Evolutionary conservation across 2,888 invertebrate genomes (phyloP), one percentile per base, ranked within the genome.

Genomic region (Disparrhopalites patrizii): DNA sequence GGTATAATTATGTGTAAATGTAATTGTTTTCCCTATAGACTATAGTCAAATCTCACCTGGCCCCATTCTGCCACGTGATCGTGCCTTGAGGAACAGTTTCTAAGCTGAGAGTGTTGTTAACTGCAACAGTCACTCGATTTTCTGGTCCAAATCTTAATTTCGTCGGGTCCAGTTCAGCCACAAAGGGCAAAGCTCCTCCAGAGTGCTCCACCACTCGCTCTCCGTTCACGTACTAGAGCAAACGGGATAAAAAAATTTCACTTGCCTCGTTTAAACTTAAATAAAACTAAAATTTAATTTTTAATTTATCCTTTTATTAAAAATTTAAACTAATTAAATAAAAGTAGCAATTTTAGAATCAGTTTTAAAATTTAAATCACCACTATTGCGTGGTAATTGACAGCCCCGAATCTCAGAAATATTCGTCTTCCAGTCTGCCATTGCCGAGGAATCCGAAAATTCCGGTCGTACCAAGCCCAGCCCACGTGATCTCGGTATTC

Each of bases 171-270:
- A 98, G 84, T 71, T 95, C 94, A 1, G 84, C 85, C 79, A 93
- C 90, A 79, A 99, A 98, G 0, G 99, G 98, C 54, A 99, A 82
- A 80, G 98, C 97, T 0, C 98, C 98, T 40, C 98, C 92, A 79
- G 90, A 90, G 78, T 99, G 98, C 70, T 85, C 86, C 75, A 87
- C 85, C 18, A 88, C 86, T 65, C 87, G 79, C 61, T 87, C 81
- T 0, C 92, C 93, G 79, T 98, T 98, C 15, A 98, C 79, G 87
- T 91, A 98, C 95, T 96, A 79, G 79, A n/a, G 20, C 81, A 31
- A 23, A 61, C 27, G 10, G 4, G n/a, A n/a, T n/a, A n/a, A n/a
- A n/a, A n/a, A n/a, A n/a, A n/a, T n/a, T n/a, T n/a, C n/a, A n/a
- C n/a, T n/a, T n/a, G n/a, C n/a, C n/a, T n/a, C n/a, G n/a, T n/a